Conservation (phyloP, 2,113 vertebrate genomes). For the Sakesphorus luctuosus region DNA sequence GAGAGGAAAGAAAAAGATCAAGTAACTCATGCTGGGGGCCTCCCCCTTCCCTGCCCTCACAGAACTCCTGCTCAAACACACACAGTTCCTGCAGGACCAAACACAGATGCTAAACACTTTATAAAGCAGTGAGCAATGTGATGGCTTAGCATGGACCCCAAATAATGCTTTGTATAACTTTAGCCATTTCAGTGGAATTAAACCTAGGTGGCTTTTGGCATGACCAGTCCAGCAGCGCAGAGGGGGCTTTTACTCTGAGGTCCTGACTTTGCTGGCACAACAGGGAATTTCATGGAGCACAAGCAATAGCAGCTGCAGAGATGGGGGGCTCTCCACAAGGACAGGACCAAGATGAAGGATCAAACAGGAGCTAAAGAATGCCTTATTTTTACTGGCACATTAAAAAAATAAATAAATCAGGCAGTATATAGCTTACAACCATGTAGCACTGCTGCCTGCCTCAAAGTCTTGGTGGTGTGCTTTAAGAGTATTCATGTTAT, state of each 20-base stretch:
- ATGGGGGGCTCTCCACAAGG: background rate
- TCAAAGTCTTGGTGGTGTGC: background rate
- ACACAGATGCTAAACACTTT: background rate
- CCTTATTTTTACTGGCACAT: background rate
- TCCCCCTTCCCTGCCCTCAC: background rate
- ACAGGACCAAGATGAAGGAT: background rate
- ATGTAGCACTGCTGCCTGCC: background rate
- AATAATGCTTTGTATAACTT: background rate
- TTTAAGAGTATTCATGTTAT: conserved; percentile 53
- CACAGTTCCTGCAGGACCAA: background rate
- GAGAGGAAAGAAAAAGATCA: background rate
- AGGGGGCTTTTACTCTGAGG: background rate
- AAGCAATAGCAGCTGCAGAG: background rate
- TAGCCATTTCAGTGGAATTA: background rate
- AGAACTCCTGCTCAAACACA: background rate
- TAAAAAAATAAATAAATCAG: conserved; percentile 22
- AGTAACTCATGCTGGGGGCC: background rate
- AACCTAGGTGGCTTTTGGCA: background rate
- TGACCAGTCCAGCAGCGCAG: fast-evolving
- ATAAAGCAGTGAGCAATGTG: background rate
- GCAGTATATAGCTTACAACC: background rate
- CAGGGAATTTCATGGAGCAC: background rate
- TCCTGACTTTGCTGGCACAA: background rate
- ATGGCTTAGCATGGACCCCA: background rate
- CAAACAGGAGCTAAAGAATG: conserved; percentile 3